phyloP scores from a whole-genome alignment of 2,888 invertebrate genomes.

The Melanostoma mellinum region DNA sequence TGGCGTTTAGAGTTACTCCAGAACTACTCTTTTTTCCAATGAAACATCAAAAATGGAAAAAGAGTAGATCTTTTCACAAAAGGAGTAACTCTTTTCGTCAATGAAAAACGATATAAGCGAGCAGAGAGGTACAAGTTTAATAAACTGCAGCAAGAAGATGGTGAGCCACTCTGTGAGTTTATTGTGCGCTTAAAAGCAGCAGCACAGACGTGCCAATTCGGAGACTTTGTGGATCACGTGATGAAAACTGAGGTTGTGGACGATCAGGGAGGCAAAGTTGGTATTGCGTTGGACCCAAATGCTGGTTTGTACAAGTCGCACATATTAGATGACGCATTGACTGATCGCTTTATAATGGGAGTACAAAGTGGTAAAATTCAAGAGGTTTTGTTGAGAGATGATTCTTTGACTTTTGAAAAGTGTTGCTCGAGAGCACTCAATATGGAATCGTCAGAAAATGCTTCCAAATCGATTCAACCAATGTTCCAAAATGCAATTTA shows the following conservation, averaged over 20 bases:
- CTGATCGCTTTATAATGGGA: slow-evolving; percentile 16
- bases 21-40: too few species aligned
- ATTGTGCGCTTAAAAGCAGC: slow-evolving; percentile 7
- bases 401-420: background rate
- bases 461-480: background rate
- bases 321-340: slow-evolving; percentile 1
- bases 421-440: slow-evolving; percentile 3
- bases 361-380: slow-evolving; percentile 7
- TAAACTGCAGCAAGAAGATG: background rate
- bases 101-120: too few species aligned
- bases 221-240: slow-evolving; percentile 16
- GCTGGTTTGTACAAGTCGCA: background rate
- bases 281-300: slow-evolving; percentile 67
- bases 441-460: background rate
- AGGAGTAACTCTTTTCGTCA: too few species aligned
- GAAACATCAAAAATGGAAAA: too few species aligned
- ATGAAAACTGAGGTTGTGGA: slow-evolving; percentile 1
- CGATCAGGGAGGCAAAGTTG: background rate
- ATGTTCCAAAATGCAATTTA: background rate
- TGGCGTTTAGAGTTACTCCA: too few species aligned
- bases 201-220: slow-evolving; percentile 14
- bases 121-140: background rate
- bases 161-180: slow-evolving; percentile 9
- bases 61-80: too few species aligned
- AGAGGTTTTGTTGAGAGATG: background rate